Evolutionary conservation across 2,797 vertebrate species (phyloP).

Genomic region (Pseudochaenichthys georgianus): DNA sequence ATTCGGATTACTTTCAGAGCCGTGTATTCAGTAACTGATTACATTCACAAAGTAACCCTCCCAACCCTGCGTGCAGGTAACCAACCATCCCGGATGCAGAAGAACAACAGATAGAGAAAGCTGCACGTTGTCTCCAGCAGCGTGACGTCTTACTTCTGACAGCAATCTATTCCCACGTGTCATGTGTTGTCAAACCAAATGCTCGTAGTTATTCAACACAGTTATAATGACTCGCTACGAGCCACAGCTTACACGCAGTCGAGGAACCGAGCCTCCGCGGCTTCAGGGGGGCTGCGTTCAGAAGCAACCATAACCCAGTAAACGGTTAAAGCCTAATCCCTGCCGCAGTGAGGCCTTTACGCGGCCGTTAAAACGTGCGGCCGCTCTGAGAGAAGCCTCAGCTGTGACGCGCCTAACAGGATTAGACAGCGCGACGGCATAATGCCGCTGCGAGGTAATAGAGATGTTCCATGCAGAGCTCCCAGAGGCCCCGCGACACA

Average conservation of each 20-base stretch:
- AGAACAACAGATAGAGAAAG: not conserved
- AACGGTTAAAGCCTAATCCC: constrained; percentile 68
- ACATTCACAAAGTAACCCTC: too few relatives aligned
- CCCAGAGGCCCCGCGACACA: constrained; percentile 33
- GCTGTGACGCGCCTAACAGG: constrained; percentile 58
- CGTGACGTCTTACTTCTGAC: constrained; percentile 6
- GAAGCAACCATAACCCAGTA: constrained; percentile 54
- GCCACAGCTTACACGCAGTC: constrained; percentile 27
- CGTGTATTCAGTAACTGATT: too few relatives aligned
- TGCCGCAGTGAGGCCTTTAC: constrained; percentile 43
- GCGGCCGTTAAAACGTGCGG: constrained; percentile 48
- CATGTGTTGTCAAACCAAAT: constrained; percentile 5
- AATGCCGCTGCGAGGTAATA: constrained; percentile 55
- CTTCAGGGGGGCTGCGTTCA: constrained; percentile 39
- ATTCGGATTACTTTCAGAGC: too few relatives aligned
- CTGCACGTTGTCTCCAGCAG: constrained; percentile 1
- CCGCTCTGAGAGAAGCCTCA: constrained; percentile 50
- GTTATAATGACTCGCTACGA: constrained; percentile 30
- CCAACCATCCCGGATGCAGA: not conserved
- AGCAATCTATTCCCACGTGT: not conserved
- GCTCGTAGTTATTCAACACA: constrained; percentile 14
- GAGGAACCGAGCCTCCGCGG: constrained; percentile 18
- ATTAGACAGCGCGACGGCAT: constrained; percentile 55
- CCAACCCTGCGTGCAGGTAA: not conserved
- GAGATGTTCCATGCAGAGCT: constrained; percentile 48